phyloP scores from a whole-genome alignment of 2,797 vertebrate genomes.

The Siniperca scherzeri region DNA sequence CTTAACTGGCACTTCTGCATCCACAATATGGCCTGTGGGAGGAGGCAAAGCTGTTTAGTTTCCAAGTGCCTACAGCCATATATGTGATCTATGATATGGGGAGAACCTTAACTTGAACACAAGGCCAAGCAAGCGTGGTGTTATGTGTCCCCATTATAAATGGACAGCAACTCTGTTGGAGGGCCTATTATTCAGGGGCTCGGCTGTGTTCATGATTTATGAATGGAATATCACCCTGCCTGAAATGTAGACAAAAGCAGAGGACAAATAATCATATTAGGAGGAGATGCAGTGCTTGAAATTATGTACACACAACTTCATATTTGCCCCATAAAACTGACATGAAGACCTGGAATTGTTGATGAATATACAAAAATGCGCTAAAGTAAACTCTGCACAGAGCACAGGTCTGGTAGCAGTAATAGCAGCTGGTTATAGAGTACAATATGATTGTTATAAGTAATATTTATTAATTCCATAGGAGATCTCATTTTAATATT shows the following conservation, averaged over 20 bases:
- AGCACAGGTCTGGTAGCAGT: conserved; percentile 8
- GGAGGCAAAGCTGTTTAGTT: conserved; percentile 52
- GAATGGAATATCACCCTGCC: conserved; percentile 67
- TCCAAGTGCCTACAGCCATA: conserved; percentile 29
- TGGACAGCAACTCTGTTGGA: conserved; percentile 46
- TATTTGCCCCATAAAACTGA: conserved; percentile 81
- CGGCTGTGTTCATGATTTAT: conserved; percentile 68
- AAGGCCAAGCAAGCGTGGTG: conserved; percentile 53
- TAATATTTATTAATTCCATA: conserved; percentile 31
- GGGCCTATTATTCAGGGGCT: conserved; percentile 69
- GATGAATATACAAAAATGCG: conserved; percentile 48
- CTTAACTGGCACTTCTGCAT: conserved; percentile 56
- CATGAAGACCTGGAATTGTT: conserved; percentile 75
- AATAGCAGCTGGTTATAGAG: conserved; percentile 11
- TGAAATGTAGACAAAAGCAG: conserved; percentile 65
- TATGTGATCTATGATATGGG: conserved; percentile 63
- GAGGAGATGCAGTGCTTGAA: conserved; percentile 68
- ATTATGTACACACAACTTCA: conserved; percentile 75
- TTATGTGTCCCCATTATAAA: conserved; percentile 49
- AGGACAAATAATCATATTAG: conserved; percentile 81
- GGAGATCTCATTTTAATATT: conserved; percentile 8
- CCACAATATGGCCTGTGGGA: conserved; percentile 51
- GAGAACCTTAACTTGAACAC: conserved; percentile 63
- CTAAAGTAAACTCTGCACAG: conserved; percentile 42
- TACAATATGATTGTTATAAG: conserved; percentile 10